Evolutionary conservation across 1,140 invertebrate species (phyloP).

Genomic region (Drosophila punjabiensis): DNA sequence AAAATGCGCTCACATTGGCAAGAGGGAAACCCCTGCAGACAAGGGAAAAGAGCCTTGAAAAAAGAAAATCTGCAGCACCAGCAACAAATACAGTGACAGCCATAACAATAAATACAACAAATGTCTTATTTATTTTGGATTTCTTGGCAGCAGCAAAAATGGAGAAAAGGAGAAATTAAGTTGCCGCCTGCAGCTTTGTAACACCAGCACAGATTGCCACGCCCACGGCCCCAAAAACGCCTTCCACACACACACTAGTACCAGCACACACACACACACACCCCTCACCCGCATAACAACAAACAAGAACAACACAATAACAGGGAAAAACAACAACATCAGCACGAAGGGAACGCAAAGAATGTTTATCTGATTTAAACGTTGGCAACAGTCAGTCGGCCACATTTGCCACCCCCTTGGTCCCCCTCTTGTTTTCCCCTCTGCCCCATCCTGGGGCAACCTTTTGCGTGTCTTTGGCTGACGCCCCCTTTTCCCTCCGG

Average conservation of each 20-base stretch:
- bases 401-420: conserved; percentile 22
- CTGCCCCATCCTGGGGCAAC: conserved; percentile 28
- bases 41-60: conserved; percentile 5
- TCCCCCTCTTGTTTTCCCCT: conserved; percentile 1
- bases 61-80: conserved; percentile 24
- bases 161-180: conserved; percentile 66
- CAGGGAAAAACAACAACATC: conserved; percentile 44
- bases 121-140: conserved; percentile 75
- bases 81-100: conserved; percentile 35
- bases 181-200: conserved; percentile 79
- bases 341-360: conserved; percentile 52
- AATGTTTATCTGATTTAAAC: conserved; percentile 82
- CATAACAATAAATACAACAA: conserved; percentile 49
- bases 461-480: conserved; percentile 66
- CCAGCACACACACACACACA: conserved; percentile 2
- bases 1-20: conserved; percentile 49
- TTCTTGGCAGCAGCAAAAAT: conserved; percentile 39
- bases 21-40: conserved; percentile 4
- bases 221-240: conserved; percentile 19
- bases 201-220: conserved; percentile 62
- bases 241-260: neutral
- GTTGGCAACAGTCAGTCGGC: conserved; percentile 69
- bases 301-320: conserved; percentile 50
- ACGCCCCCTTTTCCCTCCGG: neutral
- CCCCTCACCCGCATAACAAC: conserved; percentile 27